Evolutionary conservation across 2,797 vertebrate genomes (phyloP).

Genomic region (Lerista edwardsae): DNA sequence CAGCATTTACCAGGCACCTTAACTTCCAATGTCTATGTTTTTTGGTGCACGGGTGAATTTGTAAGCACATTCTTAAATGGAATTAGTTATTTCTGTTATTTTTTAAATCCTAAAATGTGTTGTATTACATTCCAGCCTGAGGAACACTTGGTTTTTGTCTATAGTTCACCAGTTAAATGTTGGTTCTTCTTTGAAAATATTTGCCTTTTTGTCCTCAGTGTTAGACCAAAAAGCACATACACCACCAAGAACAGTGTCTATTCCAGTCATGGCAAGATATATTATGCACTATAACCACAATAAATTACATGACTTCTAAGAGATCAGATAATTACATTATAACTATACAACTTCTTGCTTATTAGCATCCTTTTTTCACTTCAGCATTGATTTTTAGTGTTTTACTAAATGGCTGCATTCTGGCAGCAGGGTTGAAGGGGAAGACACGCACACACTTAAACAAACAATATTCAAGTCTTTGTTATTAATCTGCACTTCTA

Average conservation of each 20-base stretch:
- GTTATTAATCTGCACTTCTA: conserved; percentile 57
- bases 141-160: neutral
- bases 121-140: neutral
- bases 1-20: too few relatives aligned
- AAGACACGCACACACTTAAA: conserved; percentile 37
- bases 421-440: neutral
- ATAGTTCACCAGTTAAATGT: neutral
- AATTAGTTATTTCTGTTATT: too few relatives aligned
- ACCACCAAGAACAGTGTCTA: conserved; percentile 6
- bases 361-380: conserved; percentile 35
- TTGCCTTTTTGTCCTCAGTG: neutral
- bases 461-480: conserved; percentile 34
- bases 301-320: conserved; percentile 55
- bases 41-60: too few relatives aligned
- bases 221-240: neutral
- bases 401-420: conserved; percentile 49
- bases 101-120: too few relatives aligned
- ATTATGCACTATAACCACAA: conserved; percentile 40
- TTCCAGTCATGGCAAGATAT: conserved; percentile 39
- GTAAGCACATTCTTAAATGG: too few relatives aligned
- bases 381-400: conserved; percentile 49
- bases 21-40: too few relatives aligned
- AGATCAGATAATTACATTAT: conserved; percentile 64
- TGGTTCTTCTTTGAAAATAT: neutral
- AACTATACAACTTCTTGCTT: conserved; percentile 56